A percentile compares a stretch with the other conserved stretches of the same genome.
Evolutionary conservation across 2,113 vertebrate genomes (phyloP).

Genomic region (Beaufortia kweichowensis): DNA sequence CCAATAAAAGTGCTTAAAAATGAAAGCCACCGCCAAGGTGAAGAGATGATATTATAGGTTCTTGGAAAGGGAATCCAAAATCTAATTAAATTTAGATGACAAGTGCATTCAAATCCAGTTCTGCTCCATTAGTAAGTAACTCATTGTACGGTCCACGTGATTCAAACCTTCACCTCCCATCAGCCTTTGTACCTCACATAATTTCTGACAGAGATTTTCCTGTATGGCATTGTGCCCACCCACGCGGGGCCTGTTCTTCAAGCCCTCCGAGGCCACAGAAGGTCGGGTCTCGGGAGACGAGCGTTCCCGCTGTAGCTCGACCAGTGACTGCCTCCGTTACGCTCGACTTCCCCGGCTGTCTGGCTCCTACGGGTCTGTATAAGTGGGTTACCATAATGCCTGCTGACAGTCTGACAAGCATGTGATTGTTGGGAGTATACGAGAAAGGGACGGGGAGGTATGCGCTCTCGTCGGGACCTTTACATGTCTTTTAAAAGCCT

Average conservation of each 20-base stretch:
- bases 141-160: not conserved
- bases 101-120: not conserved
- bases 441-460: conserved; percentile 27
- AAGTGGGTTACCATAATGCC: conserved; percentile 66
- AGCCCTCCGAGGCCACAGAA: conserved; percentile 62
- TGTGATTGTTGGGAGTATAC: conserved; percentile 65
- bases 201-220: conserved; percentile 56
- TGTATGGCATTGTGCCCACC: conserved; percentile 54
- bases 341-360: conserved; percentile 64
- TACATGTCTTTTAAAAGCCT: conserved; percentile 68
- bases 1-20: conserved; percentile 41
- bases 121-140: not conserved
- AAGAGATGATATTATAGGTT: not conserved
- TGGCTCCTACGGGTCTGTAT: conserved; percentile 55
- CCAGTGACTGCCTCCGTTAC: conserved; percentile 59
- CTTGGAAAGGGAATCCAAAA: conserved; percentile 4
- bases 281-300: conserved; percentile 62
- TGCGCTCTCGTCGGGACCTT: conserved; percentile 63
- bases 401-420: conserved; percentile 70
- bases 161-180: conserved; percentile 45
- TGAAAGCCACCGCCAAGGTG: conserved; percentile 27
- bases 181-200: conserved; percentile 40
- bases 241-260: conserved; percentile 52
- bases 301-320: conserved; percentile 53
- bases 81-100: conserved; percentile 6